phyloP scores from a whole-genome alignment of 35 echinoderm and acorn worm species.

The Diadema setosum region DNA sequence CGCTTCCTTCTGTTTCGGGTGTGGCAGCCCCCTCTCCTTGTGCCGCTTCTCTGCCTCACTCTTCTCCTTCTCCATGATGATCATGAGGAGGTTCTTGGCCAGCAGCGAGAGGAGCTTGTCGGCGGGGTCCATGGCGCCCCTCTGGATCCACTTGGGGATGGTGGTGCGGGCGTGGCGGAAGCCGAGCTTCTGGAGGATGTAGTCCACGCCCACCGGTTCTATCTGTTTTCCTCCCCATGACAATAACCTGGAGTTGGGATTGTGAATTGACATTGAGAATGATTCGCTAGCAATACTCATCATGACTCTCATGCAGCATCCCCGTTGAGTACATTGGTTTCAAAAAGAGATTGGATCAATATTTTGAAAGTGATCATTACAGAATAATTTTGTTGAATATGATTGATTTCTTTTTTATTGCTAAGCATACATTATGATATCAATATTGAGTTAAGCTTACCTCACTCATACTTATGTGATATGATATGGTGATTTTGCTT shows the following conservation, averaged over 20 bases:
- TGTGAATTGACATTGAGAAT: too few relatives aligned
- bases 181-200: slow-evolving; percentile 91
- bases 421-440: too few relatives aligned
- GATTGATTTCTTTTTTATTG: too few relatives aligned
- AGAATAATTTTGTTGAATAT: too few relatives aligned
- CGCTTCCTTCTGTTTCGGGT: not conserved
- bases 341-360: too few relatives aligned
- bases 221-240: slow-evolving; percentile 96
- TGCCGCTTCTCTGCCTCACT: not conserved
- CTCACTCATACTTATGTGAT: too few relatives aligned
- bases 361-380: too few relatives aligned
- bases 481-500: too few relatives aligned
- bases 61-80: slow-evolving; percentile 65
- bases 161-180: slow-evolving; percentile 92
- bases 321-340: too few relatives aligned
- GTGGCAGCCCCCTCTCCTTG: not conserved
- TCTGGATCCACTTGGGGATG: slow-evolving; percentile 96
- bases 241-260: slow-evolving; percentile 44
- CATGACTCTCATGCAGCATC: too few relatives aligned
- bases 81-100: slow-evolving; percentile 62
- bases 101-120: slow-evolving; percentile 74
- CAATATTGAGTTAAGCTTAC: too few relatives aligned
- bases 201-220: slow-evolving; percentile 91
- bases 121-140: slow-evolving; percentile 87
- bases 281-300: too few relatives aligned